phyloP scores from a whole-genome alignment of 2,113 vertebrate species.

The Actenoides lindsayi region DNA sequence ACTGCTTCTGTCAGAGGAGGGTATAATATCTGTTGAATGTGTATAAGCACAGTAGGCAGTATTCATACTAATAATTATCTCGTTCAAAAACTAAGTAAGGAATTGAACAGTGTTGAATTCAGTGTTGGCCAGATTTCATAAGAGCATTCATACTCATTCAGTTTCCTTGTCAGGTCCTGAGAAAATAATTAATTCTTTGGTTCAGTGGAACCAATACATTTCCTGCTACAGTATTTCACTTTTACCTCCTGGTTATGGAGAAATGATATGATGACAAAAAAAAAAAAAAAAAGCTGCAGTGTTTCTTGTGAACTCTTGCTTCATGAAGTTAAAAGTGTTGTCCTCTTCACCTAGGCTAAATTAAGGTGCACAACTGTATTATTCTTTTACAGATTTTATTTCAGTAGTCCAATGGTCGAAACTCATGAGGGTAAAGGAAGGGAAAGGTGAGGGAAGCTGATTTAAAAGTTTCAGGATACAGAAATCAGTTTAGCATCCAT shows the following conservation, averaged over 20 bases:
- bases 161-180: constrained; percentile 47
- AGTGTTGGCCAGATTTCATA: constrained; percentile 27
- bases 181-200: constrained; percentile 54
- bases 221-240: constrained; percentile 29
- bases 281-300: not conserved
- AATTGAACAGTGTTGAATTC: not conserved
- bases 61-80: constrained; percentile 14
- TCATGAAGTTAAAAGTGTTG: not conserved
- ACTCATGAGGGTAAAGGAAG: not conserved
- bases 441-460: not conserved
- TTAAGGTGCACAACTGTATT: not conserved
- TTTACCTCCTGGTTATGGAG: not conserved
- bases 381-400: not conserved
- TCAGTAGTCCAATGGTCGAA: not conserved
- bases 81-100: constrained; percentile 17
- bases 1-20: not conserved
- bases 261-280: not conserved
- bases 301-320: not conserved
- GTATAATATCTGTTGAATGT: not conserved
- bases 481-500: not conserved
- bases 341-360: not conserved
- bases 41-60: not conserved
- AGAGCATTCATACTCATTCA: constrained; percentile 18
- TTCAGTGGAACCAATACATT: constrained; percentile 41
- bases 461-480: not conserved